A percentile compares a stretch with the other conserved stretches of the same genome.
These are phyloP conservation scores for Ophion obscuratus DNA, from an alignment of 2,888 invertebrate genomes.

Conservation along the genomic window DNA sequence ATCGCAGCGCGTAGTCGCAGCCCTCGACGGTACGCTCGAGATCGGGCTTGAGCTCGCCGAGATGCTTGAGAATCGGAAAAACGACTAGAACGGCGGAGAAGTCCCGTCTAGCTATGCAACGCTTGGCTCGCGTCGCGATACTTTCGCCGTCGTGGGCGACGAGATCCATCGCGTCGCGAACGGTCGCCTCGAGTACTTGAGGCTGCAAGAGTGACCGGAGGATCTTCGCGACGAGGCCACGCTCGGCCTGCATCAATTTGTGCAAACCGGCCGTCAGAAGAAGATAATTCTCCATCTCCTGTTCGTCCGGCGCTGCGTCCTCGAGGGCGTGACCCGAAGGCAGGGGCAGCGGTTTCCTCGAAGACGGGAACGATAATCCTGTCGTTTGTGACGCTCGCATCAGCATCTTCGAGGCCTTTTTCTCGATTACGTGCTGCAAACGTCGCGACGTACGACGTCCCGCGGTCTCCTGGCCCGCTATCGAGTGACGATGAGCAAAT, in stretches of 20 bases:
- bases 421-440: constrained; percentile 90
- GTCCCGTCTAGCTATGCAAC: constrained; percentile 91
- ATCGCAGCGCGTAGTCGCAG: constrained; percentile 88
- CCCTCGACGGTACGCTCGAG: constrained; percentile 91
- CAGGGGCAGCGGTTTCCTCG: constrained; percentile 85
- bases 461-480: constrained; percentile 87
- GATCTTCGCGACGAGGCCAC: constrained; percentile 92
- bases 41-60: constrained; percentile 91
- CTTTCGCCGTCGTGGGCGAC: constrained; percentile 95
- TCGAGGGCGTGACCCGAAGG: constrained; percentile 78
- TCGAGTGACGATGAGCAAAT: constrained; percentile 87
- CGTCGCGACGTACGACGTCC: constrained; percentile 91
- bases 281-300: constrained; percentile 93
- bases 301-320: constrained; percentile 86
- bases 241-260: constrained; percentile 94
- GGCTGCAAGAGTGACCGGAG: constrained; percentile 93
- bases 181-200: constrained; percentile 92
- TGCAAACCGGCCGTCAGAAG: constrained; percentile 93
- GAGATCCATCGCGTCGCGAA: constrained; percentile 93
- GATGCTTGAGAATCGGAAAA: constrained; percentile 92
- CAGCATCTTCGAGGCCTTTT: constrained; percentile 93
- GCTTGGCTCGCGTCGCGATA: constrained; percentile 90
- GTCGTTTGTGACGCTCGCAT: constrained; percentile 94
- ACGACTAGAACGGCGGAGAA: constrained; percentile 92
- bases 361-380: constrained; percentile 89